Base-by-base conservation (phyloP, 2,797 vertebrate genomes). In the Brachyrhaphis roseni region DNA sequence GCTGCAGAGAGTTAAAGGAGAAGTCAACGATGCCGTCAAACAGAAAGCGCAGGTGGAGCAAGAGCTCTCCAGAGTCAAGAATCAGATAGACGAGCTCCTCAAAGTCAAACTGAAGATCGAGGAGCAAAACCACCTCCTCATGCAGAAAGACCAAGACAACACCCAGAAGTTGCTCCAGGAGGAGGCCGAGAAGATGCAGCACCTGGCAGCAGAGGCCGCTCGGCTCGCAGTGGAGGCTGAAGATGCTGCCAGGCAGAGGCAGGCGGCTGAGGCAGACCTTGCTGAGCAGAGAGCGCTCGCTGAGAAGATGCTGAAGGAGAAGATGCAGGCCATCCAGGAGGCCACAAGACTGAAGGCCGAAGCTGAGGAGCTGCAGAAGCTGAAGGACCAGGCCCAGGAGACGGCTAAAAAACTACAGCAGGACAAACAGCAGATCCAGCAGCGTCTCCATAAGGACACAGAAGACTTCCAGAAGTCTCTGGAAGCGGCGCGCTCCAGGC, bases 291-390 rank as follows among this genome's bases (percentile, higher is more conserved):
- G 98, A 72, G 95, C 94, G 0, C 93, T 99, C 64, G 97, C 97
- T 0, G 98, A 99, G 84, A 97, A 97, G 91, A 98, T 98, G 96
- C 94, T 98, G 1, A 98, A 98, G 85, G 98, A 99, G 91, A 99
- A 99, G 93, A 98, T 98, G 96, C 97, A 97, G 92, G 98, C 97
- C 0, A 96, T 98, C 75, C 97, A 98, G 89, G 98, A 99, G 88
- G 98, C 98, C 43, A 95, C 95, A 0, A 95, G 96, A 79, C 95
- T 99, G 62, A 97, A 96, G 88, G 97, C 97, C 0, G 96, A 99
- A 90, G 98, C 98, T 0, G 97, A 97, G 86, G 82, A 97, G 92
- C 96, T 99, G 72, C 97, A 98, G 91, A 97, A 97, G 90, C 97
- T 97, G 91, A 99, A 99, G 88, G 95, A 97, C 34, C 89, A 97